Evolutionary conservation across 2,113 vertebrate species (phyloP).

Genomic region (Rissa tridactyla): DNA sequence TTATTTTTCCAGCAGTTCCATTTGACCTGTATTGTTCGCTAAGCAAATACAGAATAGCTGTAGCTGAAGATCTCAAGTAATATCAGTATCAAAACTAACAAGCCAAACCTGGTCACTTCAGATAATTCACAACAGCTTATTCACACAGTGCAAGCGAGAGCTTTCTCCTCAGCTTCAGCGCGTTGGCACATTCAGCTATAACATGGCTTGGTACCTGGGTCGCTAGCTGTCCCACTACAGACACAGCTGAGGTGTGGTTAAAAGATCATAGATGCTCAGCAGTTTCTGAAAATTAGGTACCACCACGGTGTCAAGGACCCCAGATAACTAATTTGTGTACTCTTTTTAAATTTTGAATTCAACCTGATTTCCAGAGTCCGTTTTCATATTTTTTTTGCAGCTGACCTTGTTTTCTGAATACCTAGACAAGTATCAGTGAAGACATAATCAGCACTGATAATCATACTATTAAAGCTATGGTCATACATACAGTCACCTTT

Average conservation of each 20-base stretch:
- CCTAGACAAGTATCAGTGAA: not conserved
- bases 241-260: not conserved
- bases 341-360: not conserved
- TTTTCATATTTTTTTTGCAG: not conserved
- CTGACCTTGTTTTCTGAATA: not conserved
- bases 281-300: not conserved
- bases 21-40: conserved; percentile 35
- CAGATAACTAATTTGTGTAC: not conserved
- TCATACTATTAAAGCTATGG: not conserved
- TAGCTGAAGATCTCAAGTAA: not conserved
- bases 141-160: not conserved
- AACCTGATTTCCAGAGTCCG: not conserved
- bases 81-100: not conserved
- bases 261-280: not conserved
- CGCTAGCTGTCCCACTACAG: not conserved
- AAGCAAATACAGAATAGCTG: not conserved
- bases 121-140: not conserved
- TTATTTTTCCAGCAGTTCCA: conserved; percentile 47
- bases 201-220: rapidly evolving
- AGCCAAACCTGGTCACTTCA: not conserved
- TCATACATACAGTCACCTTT: not conserved
- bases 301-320: not conserved
- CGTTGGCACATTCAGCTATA: not conserved
- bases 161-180: not conserved
- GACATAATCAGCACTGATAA: not conserved